phyloP scores from a whole-genome alignment of 2,888 invertebrate species.

The Apomyelois bistriatella region DNA sequence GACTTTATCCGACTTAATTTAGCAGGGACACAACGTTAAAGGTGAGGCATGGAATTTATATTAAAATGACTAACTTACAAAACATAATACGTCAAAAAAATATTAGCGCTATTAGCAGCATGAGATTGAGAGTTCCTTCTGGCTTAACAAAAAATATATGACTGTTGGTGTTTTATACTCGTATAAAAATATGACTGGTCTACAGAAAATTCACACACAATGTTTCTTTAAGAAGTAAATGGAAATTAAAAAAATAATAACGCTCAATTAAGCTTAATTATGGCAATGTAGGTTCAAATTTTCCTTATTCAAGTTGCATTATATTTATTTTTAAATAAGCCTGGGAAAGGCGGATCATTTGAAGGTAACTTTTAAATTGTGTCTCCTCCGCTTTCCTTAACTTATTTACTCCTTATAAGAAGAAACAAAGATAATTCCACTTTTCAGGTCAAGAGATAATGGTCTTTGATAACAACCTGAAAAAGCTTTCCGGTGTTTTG shows the following conservation, averaged over 20 bases:
- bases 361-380: constrained; percentile 71
- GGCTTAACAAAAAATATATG: too few species aligned
- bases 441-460: constrained; percentile 78
- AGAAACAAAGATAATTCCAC: constrained; percentile 76
- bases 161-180: too few species aligned
- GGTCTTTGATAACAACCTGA: constrained; percentile 76
- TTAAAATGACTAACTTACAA: too few species aligned
- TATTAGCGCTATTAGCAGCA: too few species aligned
- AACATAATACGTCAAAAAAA: too few species aligned
- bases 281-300: background rate
- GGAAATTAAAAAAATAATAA: constrained; percentile 26
- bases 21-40: too few species aligned
- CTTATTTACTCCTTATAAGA: constrained; percentile 74
- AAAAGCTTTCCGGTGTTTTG: constrained; percentile 79
- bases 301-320: constrained; percentile 47
- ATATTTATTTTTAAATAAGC: constrained; percentile 46
- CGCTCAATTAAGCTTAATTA: constrained; percentile 17
- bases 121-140: too few species aligned
- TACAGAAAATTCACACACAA: too few species aligned
- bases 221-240: too few species aligned
- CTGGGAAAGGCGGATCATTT: constrained; percentile 48
- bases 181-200: too few species aligned
- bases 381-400: constrained; percentile 64
- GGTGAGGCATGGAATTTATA: too few species aligned
- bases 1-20: too few species aligned